Percentiles rank a stretch among this genome's conserved stretches.
These are phyloP conservation scores for Diplolepis rosae DNA, from an alignment of 2,888 invertebrate genomes.

Conservation along the genomic window DNA sequence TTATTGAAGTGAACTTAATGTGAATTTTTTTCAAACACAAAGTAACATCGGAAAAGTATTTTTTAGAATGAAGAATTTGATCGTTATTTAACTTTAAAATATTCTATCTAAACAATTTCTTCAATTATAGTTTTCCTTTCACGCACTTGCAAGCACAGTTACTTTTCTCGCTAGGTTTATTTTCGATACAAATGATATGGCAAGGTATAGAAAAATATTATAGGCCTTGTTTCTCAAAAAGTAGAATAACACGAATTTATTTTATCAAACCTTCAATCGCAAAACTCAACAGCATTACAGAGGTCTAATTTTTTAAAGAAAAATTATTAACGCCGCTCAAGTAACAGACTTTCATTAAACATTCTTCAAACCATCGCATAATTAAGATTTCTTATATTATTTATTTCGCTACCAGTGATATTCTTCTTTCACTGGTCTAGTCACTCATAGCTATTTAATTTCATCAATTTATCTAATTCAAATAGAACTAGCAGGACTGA, in stretches of 20 bases:
- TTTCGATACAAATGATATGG: neutral
- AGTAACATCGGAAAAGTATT: neutral
- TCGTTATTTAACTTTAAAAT: neutral
- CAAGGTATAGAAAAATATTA: constrained; percentile 8
- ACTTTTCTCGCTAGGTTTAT: neutral
- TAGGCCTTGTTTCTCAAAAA: constrained; percentile 3
- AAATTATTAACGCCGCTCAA: neutral
- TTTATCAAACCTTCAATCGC: neutral
- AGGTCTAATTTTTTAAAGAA: neutral
- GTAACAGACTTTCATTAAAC: neutral
- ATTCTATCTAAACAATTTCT: constrained; percentile 5
- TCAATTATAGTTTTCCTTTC: neutral
- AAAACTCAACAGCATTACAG: constrained; percentile 3
- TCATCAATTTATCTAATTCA: neutral
- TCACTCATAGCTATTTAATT: constrained; percentile 4
- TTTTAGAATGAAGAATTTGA: neutral
- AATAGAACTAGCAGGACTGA: neutral
- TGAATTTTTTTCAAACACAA: neutral
- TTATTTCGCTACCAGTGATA: neutral
- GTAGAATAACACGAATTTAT: constrained; percentile 9
- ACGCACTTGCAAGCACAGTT: neutral
- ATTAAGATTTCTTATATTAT: neutral
- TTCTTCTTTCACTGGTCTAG: neutral
- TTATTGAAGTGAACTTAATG: neutral
- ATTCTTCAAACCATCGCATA: neutral